Percentiles rank a stretch among this genome's conserved stretches.
Conservation (phyloP, 2,113 vertebrate species). For the Cyrtonyx montezumae region DNA sequence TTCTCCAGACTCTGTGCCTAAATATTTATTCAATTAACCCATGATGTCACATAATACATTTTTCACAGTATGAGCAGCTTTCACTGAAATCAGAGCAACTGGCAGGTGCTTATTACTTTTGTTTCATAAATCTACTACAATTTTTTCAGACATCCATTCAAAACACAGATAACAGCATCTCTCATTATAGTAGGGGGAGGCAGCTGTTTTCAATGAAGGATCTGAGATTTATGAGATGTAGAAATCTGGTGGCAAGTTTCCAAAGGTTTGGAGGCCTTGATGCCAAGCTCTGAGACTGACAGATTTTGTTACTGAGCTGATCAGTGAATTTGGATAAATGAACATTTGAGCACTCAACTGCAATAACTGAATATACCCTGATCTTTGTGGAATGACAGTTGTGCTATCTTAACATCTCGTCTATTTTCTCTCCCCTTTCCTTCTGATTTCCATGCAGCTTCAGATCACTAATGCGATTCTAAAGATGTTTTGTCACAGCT, state of each 20-base stretch:
- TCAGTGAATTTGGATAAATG: neutral
- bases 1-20: neutral
- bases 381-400: neutral
- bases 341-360: neutral
- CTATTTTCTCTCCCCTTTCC: neutral
- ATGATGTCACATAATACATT: neutral
- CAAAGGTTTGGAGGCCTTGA: neutral
- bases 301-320: neutral
- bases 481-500: neutral
- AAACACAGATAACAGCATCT: neutral
- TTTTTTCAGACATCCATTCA: neutral
- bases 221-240: neutral
- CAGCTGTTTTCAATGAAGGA: neutral
- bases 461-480: neutral
- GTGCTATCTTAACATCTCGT: neutral
- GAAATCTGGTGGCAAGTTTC: neutral
- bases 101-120: neutral
- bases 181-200: accelerated
- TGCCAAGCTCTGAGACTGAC: accelerated
- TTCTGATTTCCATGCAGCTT: neutral
- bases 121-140: neutral
- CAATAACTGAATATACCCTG: neutral
- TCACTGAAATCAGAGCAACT: neutral
- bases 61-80: neutral
- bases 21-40: neutral